Conservation (phyloP, 2,113 vertebrate genomes). For the Gavialis gangeticus region DNA sequence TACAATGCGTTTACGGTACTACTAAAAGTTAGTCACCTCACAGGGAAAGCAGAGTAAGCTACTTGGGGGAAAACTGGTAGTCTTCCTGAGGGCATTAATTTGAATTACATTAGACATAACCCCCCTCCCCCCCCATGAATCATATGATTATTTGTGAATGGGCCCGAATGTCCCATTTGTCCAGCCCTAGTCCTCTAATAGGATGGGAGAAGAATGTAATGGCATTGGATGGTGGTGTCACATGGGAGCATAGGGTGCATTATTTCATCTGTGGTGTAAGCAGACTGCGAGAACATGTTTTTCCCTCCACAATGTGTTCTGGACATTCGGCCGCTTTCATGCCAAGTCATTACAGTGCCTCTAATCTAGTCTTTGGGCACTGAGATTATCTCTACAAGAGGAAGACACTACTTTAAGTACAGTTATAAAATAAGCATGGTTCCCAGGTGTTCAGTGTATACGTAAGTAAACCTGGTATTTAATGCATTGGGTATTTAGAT, state of each 20-base stretch:
- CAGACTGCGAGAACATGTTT: accelerated
- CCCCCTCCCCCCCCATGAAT: neutral
- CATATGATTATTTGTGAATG: neutral
- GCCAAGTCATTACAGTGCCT: neutral
- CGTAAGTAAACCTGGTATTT: slow-evolving; percentile 33
- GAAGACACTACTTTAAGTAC: slow-evolving; percentile 41
- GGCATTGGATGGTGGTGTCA: accelerated
- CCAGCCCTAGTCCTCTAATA: neutral
- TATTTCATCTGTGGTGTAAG: neutral
- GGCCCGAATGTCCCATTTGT: neutral
- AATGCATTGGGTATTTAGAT: slow-evolving; percentile 57
- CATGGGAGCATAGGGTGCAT: accelerated
- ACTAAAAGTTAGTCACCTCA: accelerated
- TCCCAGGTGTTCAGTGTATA: slow-evolving; percentile 15
- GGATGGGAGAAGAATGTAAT: accelerated
- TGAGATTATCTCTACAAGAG: neutral
- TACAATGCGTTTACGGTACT: neutral
- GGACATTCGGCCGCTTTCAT: neutral
- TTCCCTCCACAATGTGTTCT: neutral
- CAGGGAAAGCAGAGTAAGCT: neutral
- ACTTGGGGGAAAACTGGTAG: accelerated
- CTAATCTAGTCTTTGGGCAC: neutral
- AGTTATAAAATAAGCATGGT: neutral
- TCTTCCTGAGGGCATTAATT: neutral
- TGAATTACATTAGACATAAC: neutral